These are phyloP conservation scores for Euphydryas editha DNA, from an alignment of 2,888 invertebrate species.

Conservation along the genomic window DNA sequence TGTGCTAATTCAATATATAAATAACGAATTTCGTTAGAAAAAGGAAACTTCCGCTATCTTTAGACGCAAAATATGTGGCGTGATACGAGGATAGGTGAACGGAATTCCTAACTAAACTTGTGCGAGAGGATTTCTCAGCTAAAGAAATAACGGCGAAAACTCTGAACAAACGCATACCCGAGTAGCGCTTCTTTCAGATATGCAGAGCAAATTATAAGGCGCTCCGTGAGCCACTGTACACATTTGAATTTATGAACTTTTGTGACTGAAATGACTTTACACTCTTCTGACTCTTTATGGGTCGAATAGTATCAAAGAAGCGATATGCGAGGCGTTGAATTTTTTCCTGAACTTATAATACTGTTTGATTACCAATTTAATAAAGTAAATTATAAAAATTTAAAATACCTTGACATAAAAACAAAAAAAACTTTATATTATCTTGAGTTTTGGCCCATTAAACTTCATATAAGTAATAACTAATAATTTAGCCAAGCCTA, in stretches of 20 bases:
- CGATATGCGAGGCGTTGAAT: conserved; percentile 17
- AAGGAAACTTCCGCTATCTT: conserved; percentile 60
- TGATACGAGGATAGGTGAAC: conserved; percentile 70
- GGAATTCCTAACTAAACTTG: conserved; percentile 74
- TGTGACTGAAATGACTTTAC: conserved; percentile 59
- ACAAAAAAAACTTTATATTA: too few relatives aligned
- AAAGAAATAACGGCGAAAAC: conserved; percentile 67
- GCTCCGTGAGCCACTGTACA: conserved; percentile 52
- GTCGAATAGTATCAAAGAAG: conserved; percentile 32
- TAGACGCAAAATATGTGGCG: conserved; percentile 68
- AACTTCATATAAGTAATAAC: too few relatives aligned
- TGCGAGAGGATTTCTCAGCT: conserved; percentile 65
- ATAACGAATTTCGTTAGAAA: conserved; percentile 48
- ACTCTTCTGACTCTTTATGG: conserved; percentile 53
- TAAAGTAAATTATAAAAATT: too few relatives aligned
- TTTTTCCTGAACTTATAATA: too few relatives aligned
- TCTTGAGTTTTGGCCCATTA: too few relatives aligned
- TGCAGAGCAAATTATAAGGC: conserved; percentile 65
- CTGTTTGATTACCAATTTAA: too few relatives aligned
- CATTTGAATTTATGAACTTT: conserved; percentile 67
- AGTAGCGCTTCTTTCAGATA: conserved; percentile 56
- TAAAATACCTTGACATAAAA: too few relatives aligned
- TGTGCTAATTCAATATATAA: conserved; percentile 42
- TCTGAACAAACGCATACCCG: conserved; percentile 55
- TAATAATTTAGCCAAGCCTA: too few relatives aligned